These are phyloP conservation scores for Schizopygopsis malacanthus DNA, from an alignment of 2,797 vertebrate genomes.

Conservation along the genomic window DNA sequence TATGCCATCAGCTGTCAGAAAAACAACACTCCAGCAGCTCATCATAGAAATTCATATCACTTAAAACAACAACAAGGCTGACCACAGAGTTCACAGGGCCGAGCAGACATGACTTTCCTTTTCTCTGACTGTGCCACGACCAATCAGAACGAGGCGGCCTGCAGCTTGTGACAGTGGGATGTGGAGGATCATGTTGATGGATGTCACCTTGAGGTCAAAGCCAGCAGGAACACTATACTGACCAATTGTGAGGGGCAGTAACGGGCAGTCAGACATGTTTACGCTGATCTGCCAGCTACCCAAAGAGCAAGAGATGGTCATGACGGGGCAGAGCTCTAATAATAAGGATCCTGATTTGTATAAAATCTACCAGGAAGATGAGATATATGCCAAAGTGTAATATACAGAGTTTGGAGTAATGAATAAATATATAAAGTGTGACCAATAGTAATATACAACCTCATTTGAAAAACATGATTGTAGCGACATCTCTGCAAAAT, in stretches of 20 bases:
- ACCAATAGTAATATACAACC: background rate
- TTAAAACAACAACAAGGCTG: constrained; percentile 45
- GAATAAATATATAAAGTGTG: background rate
- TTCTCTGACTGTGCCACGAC: constrained; percentile 70
- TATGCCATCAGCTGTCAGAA: constrained; percentile 61
- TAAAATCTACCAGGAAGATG: background rate
- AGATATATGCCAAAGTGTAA: background rate
- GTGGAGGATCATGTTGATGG: constrained; percentile 59
- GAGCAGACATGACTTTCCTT: constrained; percentile 66
- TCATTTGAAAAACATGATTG: background rate
- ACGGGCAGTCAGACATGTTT: constrained; percentile 48
- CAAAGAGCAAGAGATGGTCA: constrained; percentile 36
- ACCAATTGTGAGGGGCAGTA: constrained; percentile 25
- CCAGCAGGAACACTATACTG: constrained; percentile 34
- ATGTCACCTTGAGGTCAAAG: constrained; percentile 49
- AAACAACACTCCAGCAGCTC: constrained; percentile 65
- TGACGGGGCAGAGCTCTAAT: background rate
- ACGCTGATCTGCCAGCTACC: constrained; percentile 14
- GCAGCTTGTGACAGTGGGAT: constrained; percentile 55
- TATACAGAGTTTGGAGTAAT: background rate
- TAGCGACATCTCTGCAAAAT: background rate
- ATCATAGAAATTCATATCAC: constrained; percentile 63
- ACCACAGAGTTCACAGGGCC: constrained; percentile 54
- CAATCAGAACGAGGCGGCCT: constrained; percentile 63
- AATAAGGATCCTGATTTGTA: background rate